Percentiles rank a stretch among this genome's conserved stretches.
phyloP scores from a whole-genome alignment of 1,140 invertebrate species.

The Leptinotarsa lineolata region DNA sequence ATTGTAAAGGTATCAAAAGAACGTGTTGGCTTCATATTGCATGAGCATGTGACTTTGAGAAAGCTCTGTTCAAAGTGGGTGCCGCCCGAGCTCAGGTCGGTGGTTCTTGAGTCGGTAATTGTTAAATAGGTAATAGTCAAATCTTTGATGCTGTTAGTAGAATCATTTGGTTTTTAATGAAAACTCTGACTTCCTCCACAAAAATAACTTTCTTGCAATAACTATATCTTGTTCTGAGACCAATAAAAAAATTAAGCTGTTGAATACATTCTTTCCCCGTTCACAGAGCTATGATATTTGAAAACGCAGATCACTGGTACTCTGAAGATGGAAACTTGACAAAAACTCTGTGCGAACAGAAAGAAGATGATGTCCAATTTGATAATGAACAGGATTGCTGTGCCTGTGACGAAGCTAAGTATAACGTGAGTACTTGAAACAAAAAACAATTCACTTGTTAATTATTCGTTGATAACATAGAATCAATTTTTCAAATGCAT shows the following conservation, averaged over 20 bases:
- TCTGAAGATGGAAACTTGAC: slow-evolving; percentile 86
- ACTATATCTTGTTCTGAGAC: background rate
- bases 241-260: background rate
- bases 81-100: no score
- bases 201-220: no score
- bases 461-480: no score
- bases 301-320: slow-evolving; percentile 82
- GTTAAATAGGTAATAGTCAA: no score
- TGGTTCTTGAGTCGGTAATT: no score
- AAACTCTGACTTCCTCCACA: background rate
- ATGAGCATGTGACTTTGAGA: no score
- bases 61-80: no score
- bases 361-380: slow-evolving; percentile 57
- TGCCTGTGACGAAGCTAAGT: slow-evolving; percentile 90
- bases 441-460: background rate
- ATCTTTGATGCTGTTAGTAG: no score
- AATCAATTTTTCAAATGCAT: no score
- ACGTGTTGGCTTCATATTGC: no score
- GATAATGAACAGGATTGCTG: slow-evolving; percentile 72
- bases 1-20: no score
- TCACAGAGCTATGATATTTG: slow-evolving; percentile 83
- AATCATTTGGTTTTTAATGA: background rate
- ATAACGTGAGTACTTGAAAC: slow-evolving; percentile 64
- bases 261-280: background rate
- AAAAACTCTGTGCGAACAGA: slow-evolving; percentile 81